Percentiles rank a stretch among this genome's conserved stretches.
These are phyloP conservation scores for Colistium nudipinnis DNA, from an alignment of 2,113 vertebrate species.

Conservation along the genomic window DNA sequence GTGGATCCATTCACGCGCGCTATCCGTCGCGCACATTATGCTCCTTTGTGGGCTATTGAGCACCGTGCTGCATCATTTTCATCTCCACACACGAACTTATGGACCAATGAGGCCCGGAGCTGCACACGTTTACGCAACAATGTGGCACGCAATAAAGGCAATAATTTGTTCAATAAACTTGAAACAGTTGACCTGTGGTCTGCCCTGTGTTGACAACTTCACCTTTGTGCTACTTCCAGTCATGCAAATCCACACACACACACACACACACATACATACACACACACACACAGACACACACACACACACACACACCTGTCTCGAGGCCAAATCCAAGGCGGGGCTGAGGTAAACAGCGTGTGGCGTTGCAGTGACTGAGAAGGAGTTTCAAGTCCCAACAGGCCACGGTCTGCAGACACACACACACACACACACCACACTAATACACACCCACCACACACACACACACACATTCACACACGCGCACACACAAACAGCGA, in stretches of 20 bases:
- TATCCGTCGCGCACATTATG: neutral
- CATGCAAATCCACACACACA: neutral
- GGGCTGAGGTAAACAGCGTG: conserved; percentile 18
- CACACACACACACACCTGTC: neutral
- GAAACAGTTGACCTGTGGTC: no score
- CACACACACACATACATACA: neutral
- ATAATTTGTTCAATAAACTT: no score
- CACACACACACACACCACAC: conserved; percentile 17
- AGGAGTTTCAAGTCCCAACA: conserved; percentile 40
- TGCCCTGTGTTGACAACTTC: neutral
- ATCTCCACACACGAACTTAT: neutral
- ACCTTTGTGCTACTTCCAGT: conserved; percentile 6
- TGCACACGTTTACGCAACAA: neutral
- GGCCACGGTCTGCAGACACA: conserved; percentile 9
- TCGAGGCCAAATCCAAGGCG: conserved; percentile 30
- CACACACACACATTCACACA: conserved; percentile 17
- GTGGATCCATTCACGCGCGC: neutral
- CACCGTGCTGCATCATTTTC: conserved; percentile 9
- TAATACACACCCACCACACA: conserved; percentile 17
- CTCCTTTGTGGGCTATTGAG: neutral
- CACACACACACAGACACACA: neutral
- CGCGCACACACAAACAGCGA: neutral
- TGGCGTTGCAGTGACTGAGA: neutral
- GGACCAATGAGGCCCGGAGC: neutral
- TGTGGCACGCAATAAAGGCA: no score